These are phyloP conservation scores for Neofelis nebulosa DNA, from an alignment of 2,113 vertebrate species.

Conservation along the genomic window DNA sequence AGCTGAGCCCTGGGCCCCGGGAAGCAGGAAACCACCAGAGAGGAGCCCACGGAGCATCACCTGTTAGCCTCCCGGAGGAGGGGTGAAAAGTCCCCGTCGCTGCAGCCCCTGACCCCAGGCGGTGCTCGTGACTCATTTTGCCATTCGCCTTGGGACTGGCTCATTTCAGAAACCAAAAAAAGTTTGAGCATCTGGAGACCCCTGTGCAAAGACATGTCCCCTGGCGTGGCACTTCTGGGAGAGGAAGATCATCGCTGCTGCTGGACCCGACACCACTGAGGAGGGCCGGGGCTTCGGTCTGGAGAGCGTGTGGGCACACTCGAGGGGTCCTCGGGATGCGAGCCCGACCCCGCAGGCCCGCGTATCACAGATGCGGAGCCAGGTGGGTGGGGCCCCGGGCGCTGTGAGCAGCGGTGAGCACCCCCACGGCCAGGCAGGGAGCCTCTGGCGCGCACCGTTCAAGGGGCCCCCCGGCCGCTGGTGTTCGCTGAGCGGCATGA, in stretches of 20 bases:
- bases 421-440: too few relatives aligned
- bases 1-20: not conserved
- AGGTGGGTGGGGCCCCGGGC: accelerated
- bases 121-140: not conserved
- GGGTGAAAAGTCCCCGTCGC: accelerated
- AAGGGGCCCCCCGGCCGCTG: not conserved
- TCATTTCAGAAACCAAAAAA: not conserved
- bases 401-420: too few relatives aligned
- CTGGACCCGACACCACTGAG: accelerated
- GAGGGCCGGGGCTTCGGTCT: not conserved
- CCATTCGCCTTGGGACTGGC: not conserved
- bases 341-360: accelerated
- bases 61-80: not conserved
- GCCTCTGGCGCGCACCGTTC: accelerated
- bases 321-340: not conserved
- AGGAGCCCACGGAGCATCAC: not conserved
- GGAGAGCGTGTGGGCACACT: accelerated
- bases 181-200: too few relatives aligned
- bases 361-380: not conserved
- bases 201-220: not conserved
- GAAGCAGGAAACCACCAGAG: not conserved
- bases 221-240: accelerated
- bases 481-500: accelerated
- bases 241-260: not conserved
- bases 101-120: accelerated